Evolutionary conservation across 2,113 vertebrate species (phyloP).

Genomic region (Ophiodon elongatus): DNA sequence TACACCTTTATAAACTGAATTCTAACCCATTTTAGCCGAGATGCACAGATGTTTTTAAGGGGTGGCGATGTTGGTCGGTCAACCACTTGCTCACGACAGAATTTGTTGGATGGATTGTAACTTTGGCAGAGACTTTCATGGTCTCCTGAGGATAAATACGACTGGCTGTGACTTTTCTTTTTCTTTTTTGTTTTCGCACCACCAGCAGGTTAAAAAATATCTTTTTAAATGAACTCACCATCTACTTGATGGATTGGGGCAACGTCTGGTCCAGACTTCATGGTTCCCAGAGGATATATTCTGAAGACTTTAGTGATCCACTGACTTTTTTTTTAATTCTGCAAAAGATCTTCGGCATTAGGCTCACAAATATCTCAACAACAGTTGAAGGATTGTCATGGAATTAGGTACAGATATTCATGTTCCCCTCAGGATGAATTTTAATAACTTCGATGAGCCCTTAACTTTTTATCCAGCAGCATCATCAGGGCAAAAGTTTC

Average conservation of each 20-base stretch:
- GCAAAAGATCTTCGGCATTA: neutral
- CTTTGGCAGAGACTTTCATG: neutral
- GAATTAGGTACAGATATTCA: neutral
- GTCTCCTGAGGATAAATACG: neutral
- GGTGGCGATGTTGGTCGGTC: neutral
- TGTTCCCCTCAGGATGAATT: neutral
- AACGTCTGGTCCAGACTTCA: neutral
- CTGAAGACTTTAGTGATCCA: neutral
- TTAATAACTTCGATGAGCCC: neutral
- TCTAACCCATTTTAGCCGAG: neutral
- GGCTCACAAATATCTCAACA: neutral
- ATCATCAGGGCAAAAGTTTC: neutral
- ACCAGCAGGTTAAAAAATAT: neutral
- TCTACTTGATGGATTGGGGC: neutral
- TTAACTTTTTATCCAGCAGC: neutral
- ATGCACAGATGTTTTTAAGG: neutral
- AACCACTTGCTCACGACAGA: neutral
- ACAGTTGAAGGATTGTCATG: neutral
- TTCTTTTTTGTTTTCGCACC: neutral
- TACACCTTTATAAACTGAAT: neutral
- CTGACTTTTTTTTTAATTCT: neutral
- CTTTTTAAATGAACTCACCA: neutral
- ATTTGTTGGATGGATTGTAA: neutral
- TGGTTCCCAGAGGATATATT: neutral
- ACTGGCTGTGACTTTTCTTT: neutral